Base-by-base conservation (phyloP, 1,140 invertebrate species). In the Trichogramma pretiosum region DNA sequence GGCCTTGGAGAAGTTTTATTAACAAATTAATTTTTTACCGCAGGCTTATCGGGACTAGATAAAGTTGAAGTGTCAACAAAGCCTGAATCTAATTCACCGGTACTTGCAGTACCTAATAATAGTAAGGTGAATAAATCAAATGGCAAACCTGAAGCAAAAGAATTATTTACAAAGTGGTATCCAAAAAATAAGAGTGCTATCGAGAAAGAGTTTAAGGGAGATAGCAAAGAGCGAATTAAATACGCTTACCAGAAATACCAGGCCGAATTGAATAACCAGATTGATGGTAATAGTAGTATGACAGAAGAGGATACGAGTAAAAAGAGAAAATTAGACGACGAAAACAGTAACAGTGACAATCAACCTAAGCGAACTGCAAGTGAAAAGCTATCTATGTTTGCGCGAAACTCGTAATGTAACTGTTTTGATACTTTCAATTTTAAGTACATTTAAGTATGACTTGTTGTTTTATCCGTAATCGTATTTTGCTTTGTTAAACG, bases 81-180 rank as follows among this genome's bases (percentile, higher is more conserved):
- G 48, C 28, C 50, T 8, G 47, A 44, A 17, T 30, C 43, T 32
- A 23, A 48, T 19, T 40, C 49, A 26, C 4, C 43, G 14, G 9
- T 47, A n/a, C n/a, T n/a, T n/a, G n/a, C n/a, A n/a, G n/a, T n/a
- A n/a, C n/a, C n/a, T n/a, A n/a, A n/a, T n/a, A n/a, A n/a, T n/a
- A n/a, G n/a, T 5, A 32, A 48, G 21, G 23, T 44, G 36, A 18
- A 47, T 36, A 57, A 56, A 46, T 5, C 53, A n/a, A 55, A 55
- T n/a, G n/a, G n/a, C 42, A 56, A 56, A 44, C 14, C 44, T 23
- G 63, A 56, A 45, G 39, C 32, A 21, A 67, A 63, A 49, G 57
- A 61, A 33, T 73, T 70, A 7, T 82, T 82, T 49, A 59, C 77
- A 2, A 64, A 67, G 21, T 82, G 79, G 79, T 79, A 73, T 40